Conservation (phyloP, 2,113 vertebrate species). For the Ibidorhyncha struthersii region DNA sequence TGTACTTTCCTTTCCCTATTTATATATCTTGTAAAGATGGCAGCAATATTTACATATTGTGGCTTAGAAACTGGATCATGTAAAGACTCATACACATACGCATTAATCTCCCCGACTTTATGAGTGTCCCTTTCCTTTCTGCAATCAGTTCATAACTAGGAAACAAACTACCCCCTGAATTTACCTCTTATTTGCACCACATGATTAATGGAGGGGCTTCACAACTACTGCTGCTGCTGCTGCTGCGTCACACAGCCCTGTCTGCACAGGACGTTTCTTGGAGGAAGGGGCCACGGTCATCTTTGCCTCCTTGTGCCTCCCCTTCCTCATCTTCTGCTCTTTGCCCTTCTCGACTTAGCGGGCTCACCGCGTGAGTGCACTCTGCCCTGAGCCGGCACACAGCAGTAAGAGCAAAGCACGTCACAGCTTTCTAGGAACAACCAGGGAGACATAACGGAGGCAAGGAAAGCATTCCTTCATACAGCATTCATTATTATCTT, state of each 20-base stretch:
- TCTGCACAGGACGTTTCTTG: background rate
- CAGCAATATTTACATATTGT: background rate
- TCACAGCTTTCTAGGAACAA: background rate
- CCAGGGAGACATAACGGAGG: background rate
- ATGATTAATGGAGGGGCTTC: background rate
- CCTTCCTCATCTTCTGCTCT: background rate
- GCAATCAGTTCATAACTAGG: background rate
- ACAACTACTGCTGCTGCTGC: background rate
- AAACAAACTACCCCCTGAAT: background rate
- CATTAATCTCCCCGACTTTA: background rate
- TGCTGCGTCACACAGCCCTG: background rate
- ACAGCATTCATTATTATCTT: background rate
- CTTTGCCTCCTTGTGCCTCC: background rate
- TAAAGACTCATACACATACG: background rate
- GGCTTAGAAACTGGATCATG: background rate
- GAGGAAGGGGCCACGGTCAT: background rate
- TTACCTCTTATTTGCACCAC: background rate
- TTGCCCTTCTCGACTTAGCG: background rate
- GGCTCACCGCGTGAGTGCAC: fast-evolving
- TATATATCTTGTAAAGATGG: background rate
- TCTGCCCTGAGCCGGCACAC: background rate
- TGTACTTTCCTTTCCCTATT: background rate
- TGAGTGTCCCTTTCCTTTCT: background rate
- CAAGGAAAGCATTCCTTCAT: background rate
- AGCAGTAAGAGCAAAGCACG: background rate